These are phyloP conservation scores for Thaleichthys pacificus DNA, from an alignment of 2,797 vertebrate species.

Conservation along the genomic window DNA sequence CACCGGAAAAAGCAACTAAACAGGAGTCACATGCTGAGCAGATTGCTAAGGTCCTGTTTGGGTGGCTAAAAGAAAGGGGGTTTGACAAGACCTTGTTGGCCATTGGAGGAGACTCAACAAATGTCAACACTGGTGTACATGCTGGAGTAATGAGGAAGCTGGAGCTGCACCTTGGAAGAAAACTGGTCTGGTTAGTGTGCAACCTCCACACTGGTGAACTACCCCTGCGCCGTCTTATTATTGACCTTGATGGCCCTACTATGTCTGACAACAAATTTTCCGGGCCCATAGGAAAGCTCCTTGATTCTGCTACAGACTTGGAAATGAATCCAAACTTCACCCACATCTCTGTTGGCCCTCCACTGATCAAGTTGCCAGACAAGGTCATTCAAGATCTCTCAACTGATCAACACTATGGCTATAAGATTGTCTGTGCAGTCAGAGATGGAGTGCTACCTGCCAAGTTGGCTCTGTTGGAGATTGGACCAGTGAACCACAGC, in stretches of 20 bases:
- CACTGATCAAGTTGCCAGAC: conserved; percentile 3
- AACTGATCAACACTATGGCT: conserved; percentile 15
- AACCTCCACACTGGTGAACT: neutral
- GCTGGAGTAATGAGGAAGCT: conserved; percentile 2
- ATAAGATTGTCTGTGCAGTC: too few species aligned
- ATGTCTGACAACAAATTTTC: neutral
- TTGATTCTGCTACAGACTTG: neutral
- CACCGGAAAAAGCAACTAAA: too few species aligned
- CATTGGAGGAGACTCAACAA: conserved; percentile 11
- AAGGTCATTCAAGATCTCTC: conserved; percentile 17
- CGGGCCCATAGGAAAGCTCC: neutral
- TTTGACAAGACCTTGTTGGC: conserved; percentile 2
- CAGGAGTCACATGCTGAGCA: too few species aligned
- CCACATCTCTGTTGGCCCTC: conserved; percentile 15
- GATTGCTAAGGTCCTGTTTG: too few species aligned
- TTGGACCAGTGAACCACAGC: conserved; percentile 9
- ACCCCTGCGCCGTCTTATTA: neutral
- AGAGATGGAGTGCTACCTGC: conserved; percentile 12
- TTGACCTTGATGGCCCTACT: conserved; percentile 5
- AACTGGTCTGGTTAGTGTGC: neutral
- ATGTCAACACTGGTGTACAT: neutral
- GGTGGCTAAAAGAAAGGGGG: too few species aligned
- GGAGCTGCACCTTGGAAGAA: neutral
- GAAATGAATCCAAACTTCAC: conserved; percentile 9
- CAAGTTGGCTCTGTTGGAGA: conserved; percentile 11